phyloP scores from a whole-genome alignment of 2,113 vertebrate species.

The Cepphus grylle region DNA sequence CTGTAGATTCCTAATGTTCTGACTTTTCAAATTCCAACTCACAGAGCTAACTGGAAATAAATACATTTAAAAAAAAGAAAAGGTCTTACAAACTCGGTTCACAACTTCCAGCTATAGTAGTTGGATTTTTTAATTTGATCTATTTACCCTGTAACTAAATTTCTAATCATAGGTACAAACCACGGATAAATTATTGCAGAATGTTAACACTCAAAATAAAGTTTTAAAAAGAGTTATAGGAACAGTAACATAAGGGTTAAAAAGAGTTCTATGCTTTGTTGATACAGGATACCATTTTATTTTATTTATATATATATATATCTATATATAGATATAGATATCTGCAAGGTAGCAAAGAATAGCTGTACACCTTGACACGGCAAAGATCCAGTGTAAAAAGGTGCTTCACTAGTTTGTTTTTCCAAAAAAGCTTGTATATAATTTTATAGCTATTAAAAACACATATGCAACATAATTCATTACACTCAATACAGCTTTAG shows the following conservation, averaged over 20 bases:
- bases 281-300: slow-evolving; percentile 76
- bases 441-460: slow-evolving; percentile 84
- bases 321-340: slow-evolving; percentile 73
- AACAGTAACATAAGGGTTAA: slow-evolving; percentile 72
- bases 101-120: slow-evolving; percentile 77
- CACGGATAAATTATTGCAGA: slow-evolving; percentile 77
- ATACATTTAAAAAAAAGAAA: slow-evolving; percentile 60
- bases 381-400: slow-evolving; percentile 84
- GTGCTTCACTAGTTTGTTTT: slow-evolving; percentile 79
- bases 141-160: slow-evolving; percentile 82
- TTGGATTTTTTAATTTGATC: slow-evolving; percentile 69
- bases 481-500: slow-evolving; percentile 86
- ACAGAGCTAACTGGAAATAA: slow-evolving; percentile 76
- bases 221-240: slow-evolving; percentile 65
- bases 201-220: slow-evolving; percentile 64
- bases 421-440: slow-evolving; percentile 81
- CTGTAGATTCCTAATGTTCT: slow-evolving; percentile 73
- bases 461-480: slow-evolving; percentile 86
- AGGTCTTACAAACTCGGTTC: slow-evolving; percentile 72
- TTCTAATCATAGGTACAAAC: slow-evolving; percentile 77
- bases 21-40: slow-evolving; percentile 76
- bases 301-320: slow-evolving; percentile 66
- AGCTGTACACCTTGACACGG: slow-evolving; percentile 82
- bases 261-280: slow-evolving; percentile 73
- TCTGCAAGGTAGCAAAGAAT: slow-evolving; percentile 86